Evolutionary conservation across 2,797 vertebrate species (phyloP), one percentile per base, ranked within the genome.

Genomic region (Jordanella pulchra): DNA sequence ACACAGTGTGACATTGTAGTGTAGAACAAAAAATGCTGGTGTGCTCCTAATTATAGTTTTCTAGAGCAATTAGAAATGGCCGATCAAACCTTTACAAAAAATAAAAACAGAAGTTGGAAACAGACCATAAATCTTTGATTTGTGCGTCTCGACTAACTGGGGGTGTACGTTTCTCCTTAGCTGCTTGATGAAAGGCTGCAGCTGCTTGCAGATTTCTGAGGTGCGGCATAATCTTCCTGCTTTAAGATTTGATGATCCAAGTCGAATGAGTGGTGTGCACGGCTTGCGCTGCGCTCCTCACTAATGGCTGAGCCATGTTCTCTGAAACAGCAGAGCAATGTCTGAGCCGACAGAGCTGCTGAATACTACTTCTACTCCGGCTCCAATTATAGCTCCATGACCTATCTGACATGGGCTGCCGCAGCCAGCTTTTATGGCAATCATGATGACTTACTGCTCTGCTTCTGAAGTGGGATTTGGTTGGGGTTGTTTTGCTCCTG

Each of bases 381-480:
- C 21, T n/a, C 90, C 91, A 89, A 89, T 85, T 87, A 86, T 90
- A 91, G 82, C 85, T 76, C 61, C 76, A 77, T 89, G 89, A 90
- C 88, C 90, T 87, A 82, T 91, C 80, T 83, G 85, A 89, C 88
- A 90, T 84, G 79, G 80, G 85, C 78, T 73, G 82, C 84, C 39
- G 1, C 68, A 42, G 78, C 69, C 72, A 50, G 76, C 39, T 73
- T 85, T 74, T 61, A 66, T 64, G 77, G 75, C 82, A 10, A 27
- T 28, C 70, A 2, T 1, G 25, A 35, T 54, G 75, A 73, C 68
- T 67, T 48, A 50, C 60, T 48, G 77, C 69, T 81, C 61, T 4
- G 28, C 71, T 80, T 72, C 39, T 51, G 17, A 70, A 67, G 51
- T 21, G 50, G 69, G 64, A 35, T 74, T 67, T 66, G 44, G n/a